Percentiles rank a stretch among this genome's conserved stretches.
Conservation (phyloP, 53 echinoderm and acorn worm genomes). For the Crossaster papposus region DNA sequence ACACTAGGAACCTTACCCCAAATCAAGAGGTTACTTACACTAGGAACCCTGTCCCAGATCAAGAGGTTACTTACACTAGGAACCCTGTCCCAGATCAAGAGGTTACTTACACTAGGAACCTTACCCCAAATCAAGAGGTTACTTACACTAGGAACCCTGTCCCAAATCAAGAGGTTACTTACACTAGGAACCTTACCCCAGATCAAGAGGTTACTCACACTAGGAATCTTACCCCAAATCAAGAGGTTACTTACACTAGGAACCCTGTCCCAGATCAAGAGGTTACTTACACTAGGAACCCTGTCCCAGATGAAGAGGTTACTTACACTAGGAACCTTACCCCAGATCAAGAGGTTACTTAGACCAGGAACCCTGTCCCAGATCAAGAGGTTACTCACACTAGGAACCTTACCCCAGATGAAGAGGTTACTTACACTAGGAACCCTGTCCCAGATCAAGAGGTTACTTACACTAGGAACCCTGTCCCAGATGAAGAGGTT, state of each 20-base stretch:
- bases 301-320: background rate
- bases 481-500: background rate
- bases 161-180: background rate
- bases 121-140: background rate
- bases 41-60: slow-evolving; percentile 20
- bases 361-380: slow-evolving; percentile 32
- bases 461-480: slow-evolving; percentile 29
- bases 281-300: slow-evolving; percentile 29
- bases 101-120: slow-evolving; percentile 29
- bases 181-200: slow-evolving; percentile 33
- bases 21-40: background rate
- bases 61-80: slow-evolving; percentile 24
- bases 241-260: slow-evolving; percentile 24
- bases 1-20: slow-evolving; percentile 37
- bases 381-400: background rate
- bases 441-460: slow-evolving; percentile 5
- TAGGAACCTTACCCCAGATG: slow-evolving; percentile 11
- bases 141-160: slow-evolving; percentile 44
- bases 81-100: slow-evolving; percentile 5
- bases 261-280: slow-evolving; percentile 5
- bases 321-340: slow-evolving; percentile 40
- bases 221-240: slow-evolving; percentile 8
- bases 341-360: background rate
- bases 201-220: background rate
- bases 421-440: slow-evolving; percentile 24